These are phyloP conservation scores for Chionomys nivalis DNA, from an alignment of 2,113 vertebrate species.

Conservation along the genomic window DNA sequence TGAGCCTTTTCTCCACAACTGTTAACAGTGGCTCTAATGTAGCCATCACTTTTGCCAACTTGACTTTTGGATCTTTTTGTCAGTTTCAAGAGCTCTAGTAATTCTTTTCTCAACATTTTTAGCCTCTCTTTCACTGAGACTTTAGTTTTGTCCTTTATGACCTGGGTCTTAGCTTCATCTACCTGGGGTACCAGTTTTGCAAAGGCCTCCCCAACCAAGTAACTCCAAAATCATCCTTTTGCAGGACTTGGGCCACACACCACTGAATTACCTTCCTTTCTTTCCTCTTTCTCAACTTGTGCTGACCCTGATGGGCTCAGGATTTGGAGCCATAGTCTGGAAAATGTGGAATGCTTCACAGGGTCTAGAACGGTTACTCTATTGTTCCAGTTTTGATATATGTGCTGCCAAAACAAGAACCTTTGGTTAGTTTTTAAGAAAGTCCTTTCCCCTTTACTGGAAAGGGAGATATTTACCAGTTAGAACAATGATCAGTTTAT, in stretches of 20 bases:
- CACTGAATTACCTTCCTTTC: slow-evolving; percentile 92
- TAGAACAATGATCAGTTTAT: neutral
- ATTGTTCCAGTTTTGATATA: neutral
- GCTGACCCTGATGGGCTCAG: slow-evolving; percentile 81
- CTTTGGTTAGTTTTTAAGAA: slow-evolving; percentile 2
- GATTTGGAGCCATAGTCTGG: slow-evolving; percentile 88
- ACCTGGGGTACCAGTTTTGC: slow-evolving; percentile 81
- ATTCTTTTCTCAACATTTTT: slow-evolving; percentile 95
- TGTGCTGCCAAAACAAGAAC: neutral
- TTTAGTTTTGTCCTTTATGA: slow-evolving; percentile 92
- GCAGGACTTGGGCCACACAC: slow-evolving; percentile 89
- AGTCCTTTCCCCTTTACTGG: neutral
- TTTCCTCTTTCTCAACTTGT: slow-evolving; percentile 91
- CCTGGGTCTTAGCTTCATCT: slow-evolving; percentile 84
- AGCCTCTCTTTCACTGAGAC: slow-evolving; percentile 94
- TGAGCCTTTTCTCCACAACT: slow-evolving; percentile 88
- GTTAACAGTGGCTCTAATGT: slow-evolving; percentile 91
- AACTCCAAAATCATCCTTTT: slow-evolving; percentile 95
- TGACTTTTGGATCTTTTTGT: slow-evolving; percentile 94
- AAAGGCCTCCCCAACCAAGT: slow-evolving; percentile 91
- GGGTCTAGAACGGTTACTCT: neutral
- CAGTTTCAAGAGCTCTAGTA: slow-evolving; percentile 95
- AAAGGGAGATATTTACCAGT: neutral
- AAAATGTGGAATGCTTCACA: neutral
- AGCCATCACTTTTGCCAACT: slow-evolving; percentile 92